phyloP scores from a whole-genome alignment of 2,797 vertebrate species.

The Botia kubotai region DNA sequence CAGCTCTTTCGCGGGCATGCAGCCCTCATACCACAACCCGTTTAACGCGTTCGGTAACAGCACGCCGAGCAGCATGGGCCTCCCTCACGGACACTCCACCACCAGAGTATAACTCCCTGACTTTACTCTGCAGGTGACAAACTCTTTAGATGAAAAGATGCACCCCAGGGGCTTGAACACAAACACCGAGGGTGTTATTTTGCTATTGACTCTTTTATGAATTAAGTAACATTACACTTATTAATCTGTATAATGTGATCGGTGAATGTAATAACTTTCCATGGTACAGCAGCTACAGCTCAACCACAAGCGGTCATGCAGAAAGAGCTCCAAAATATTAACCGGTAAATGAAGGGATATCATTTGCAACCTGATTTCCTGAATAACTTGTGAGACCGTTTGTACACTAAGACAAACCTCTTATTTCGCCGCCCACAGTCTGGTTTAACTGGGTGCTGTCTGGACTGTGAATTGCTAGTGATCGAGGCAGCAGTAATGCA shows the following conservation, averaged over 20 bases:
- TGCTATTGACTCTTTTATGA: slow-evolving; percentile 72
- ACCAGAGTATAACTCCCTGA: slow-evolving; percentile 90
- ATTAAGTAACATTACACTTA: slow-evolving; percentile 73
- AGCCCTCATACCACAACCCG: slow-evolving; percentile 87
- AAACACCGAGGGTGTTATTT: slow-evolving; percentile 68
- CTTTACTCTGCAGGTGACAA: slow-evolving; percentile 30
- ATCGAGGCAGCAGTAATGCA: no score
- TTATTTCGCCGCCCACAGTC: background rate
- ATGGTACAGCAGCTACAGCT: slow-evolving; percentile 48
- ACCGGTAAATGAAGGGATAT: slow-evolving; percentile 15
- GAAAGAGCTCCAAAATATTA: slow-evolving; percentile 61
- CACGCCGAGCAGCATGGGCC: slow-evolving; percentile 91
- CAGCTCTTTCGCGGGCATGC: slow-evolving; percentile 89
- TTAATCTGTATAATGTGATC: slow-evolving; percentile 93
- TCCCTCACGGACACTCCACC: slow-evolving; percentile 96
- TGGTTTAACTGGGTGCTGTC: no score
- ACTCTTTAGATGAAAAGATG: slow-evolving; percentile 49
- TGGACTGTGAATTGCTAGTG: no score
- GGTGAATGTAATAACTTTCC: slow-evolving; percentile 71
- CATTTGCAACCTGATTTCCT: slow-evolving; percentile 69
- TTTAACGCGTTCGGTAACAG: slow-evolving; percentile 87
- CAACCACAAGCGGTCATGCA: slow-evolving; percentile 29
- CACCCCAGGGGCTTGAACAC: slow-evolving; percentile 57
- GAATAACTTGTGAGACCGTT: slow-evolving; percentile 65
- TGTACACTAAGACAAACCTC: slow-evolving; percentile 62